Evolutionary conservation across 2,797 vertebrate species (phyloP).

Genomic region (Cryptoprocta ferox): DNA sequence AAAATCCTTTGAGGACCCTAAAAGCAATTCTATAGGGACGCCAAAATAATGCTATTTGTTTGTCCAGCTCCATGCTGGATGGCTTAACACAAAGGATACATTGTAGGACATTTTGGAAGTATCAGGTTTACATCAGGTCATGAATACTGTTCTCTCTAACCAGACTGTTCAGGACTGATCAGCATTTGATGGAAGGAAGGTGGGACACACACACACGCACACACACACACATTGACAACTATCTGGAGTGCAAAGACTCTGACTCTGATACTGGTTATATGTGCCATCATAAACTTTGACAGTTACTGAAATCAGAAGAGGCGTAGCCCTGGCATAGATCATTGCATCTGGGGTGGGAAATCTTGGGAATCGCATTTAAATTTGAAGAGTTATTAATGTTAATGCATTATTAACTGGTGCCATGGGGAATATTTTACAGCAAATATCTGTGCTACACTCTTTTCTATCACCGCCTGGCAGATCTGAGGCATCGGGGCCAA

Average conservation of each 20-base stretch:
- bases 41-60: not conserved
- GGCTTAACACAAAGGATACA: not conserved
- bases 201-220: not conserved
- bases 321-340: not conserved
- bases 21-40: not conserved
- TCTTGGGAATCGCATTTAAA: not conserved
- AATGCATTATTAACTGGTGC: not conserved
- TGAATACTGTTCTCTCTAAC: slow-evolving; percentile 14
- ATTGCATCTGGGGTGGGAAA: not conserved
- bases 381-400: not conserved
- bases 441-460: not conserved
- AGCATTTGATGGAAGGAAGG: not conserved
- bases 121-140: not conserved
- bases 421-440: not conserved
- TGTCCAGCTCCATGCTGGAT: not conserved
- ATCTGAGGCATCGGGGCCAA: not conserved
- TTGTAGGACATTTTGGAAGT: not conserved
- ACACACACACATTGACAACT: not conserved
- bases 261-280: not conserved
- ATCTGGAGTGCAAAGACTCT: not conserved
- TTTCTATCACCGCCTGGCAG: not conserved
- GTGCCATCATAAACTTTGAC: not conserved
- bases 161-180: not conserved
- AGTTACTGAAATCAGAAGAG: not conserved
- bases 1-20: not conserved